Evolutionary conservation across 1,140 invertebrate genomes (phyloP), one percentile per base, ranked within the genome.

Genomic region (Belonocnema kinseyi): DNA sequence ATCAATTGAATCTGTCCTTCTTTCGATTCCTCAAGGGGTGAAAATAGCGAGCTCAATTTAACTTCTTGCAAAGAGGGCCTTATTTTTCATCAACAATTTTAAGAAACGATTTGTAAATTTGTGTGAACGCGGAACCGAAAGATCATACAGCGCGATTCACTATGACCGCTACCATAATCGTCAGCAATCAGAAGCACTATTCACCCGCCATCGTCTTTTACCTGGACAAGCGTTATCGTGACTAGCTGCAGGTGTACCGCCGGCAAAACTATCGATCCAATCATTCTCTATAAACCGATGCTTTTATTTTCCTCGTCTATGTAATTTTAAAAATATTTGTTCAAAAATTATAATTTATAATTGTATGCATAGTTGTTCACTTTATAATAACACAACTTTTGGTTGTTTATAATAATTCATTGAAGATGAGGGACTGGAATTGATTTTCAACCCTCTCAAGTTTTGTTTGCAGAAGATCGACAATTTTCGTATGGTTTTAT

Each of bases 141-240:
- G 16, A 21, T 52, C 17, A 14, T 3, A 56, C 72, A 40, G 14
- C 12, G 21, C 21, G 11, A 53, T 72, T 72, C 19, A 51, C 71
- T 51, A 17, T 72, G 46, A 56, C 71, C 51, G 50, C 77, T 66
- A 61, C 74, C 61, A 58, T 26, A 52, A 58, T 74, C 54, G 50
- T 56, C 66, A 77, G 61, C 77, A 72, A 70, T 77, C 56, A 76
- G 51, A 76, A 50, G 46, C 73, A 77, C 73, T 76, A 73, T 73
- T 79, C 52, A 77, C 72, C 79, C 76, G 79, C 79, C 83, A 83
- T 85, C 73, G 82, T 81, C 81, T 80, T 66, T 66, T 79, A 79
- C 70, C 75, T 77, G 74, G 70, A 33, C 56, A 80, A 84, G 82
- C 71, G 83, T 54, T 82, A 81, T 61, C 77, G 58, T 66, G 58